Conservation (phyloP, 1,140 invertebrate genomes). For the Rhopalosiphum maidis region DNA sequence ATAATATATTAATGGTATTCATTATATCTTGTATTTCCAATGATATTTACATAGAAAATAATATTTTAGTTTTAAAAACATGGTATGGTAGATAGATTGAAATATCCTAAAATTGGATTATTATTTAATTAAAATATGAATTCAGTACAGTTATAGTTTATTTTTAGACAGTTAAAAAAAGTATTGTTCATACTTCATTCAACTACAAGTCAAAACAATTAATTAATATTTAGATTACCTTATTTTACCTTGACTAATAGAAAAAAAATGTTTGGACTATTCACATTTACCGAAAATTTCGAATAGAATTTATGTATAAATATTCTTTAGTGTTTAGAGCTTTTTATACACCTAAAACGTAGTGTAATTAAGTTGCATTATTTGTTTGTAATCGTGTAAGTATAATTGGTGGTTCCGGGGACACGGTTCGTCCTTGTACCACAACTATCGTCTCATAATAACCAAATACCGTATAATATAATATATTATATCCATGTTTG, state of each 20-base stretch:
- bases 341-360: background rate
- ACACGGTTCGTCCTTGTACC: conserved; percentile 14
- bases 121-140: background rate
- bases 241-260: background rate
- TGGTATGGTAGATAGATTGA: background rate
- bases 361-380: background rate
- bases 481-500: background rate
- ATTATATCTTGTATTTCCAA: background rate
- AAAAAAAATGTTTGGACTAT: background rate
- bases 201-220: too few relatives aligned
- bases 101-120: background rate
- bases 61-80: background rate
- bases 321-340: background rate
- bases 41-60: background rate
- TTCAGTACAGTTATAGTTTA: background rate
- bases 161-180: background rate
- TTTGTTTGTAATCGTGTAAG: background rate
- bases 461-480: conserved; percentile 19
- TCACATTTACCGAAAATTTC: background rate
- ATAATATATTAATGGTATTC: background rate
- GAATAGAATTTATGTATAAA: background rate
- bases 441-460: background rate
- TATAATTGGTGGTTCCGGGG: conserved; percentile 6
- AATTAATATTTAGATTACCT: background rate
- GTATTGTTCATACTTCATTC: background rate